Evolutionary conservation across 2,888 invertebrate genomes (phyloP).

Genomic region (Cryptocephalus moraei): DNA sequence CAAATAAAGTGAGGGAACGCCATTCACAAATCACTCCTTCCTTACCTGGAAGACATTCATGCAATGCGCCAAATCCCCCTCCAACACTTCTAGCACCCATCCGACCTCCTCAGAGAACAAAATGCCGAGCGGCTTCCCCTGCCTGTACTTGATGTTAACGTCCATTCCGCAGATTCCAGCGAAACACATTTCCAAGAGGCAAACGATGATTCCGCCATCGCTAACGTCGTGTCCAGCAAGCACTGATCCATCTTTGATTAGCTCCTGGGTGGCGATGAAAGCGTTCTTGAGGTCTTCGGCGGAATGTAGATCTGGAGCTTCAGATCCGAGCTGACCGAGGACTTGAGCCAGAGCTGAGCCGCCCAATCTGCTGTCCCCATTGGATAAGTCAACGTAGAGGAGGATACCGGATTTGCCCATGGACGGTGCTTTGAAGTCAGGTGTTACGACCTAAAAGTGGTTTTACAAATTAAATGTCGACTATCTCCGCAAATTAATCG

Average conservation of each 20-base stretch:
- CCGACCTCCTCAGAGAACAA: conserved; percentile 82
- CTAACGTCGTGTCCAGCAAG: conserved; percentile 85
- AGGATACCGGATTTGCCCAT: conserved; percentile 52
- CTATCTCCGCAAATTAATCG: not conserved
- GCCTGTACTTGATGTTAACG: conserved; percentile 49
- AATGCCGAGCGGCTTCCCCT: conserved; percentile 50
- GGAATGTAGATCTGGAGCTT: conserved; percentile 70
- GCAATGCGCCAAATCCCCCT: conserved; percentile 46
- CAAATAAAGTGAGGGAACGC: too few species aligned
- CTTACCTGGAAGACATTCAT: conserved; percentile 47
- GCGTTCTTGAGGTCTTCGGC: conserved; percentile 57
- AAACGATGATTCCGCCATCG: conserved; percentile 89
- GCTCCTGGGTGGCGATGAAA: conserved; percentile 74
- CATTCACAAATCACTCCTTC: too few species aligned
- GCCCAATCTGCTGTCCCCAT: conserved; percentile 68
- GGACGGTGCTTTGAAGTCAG: conserved; percentile 70
- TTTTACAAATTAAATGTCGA: conserved; percentile 17
- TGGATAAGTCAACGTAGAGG: conserved; percentile 69
- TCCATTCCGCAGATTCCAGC: conserved; percentile 76
- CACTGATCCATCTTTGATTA: conserved; percentile 64
- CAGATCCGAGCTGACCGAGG: conserved; percentile 57
- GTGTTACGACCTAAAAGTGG: conserved; percentile 56
- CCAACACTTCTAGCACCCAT: conserved; percentile 67
- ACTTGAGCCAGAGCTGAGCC: conserved; percentile 88
- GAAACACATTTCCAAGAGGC: conserved; percentile 92